Percentiles rank a stretch among this genome's conserved stretches.
phyloP scores from a whole-genome alignment of 2,888 invertebrate genomes.

The Drosophila picticornis region DNA sequence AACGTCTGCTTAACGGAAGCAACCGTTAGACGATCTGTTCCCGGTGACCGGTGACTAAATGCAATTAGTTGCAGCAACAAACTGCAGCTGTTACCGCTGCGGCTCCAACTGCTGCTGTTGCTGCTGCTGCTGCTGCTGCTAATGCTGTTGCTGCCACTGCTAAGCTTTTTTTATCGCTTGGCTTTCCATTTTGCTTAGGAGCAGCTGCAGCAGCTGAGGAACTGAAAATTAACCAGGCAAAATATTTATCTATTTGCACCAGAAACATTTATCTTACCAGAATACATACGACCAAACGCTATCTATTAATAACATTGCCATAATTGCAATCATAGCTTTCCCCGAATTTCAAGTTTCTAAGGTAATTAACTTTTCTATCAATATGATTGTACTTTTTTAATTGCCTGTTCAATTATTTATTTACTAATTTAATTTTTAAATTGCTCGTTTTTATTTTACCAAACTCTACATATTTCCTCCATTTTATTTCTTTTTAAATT shows the following conservation, averaged over 20 bases:
- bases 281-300: conserved; percentile 6
- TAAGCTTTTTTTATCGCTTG: conserved; percentile 24
- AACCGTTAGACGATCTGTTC: conserved; percentile 73
- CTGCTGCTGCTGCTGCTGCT: conserved; percentile 13
- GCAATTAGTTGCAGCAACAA: conserved; percentile 80
- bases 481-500: not conserved
- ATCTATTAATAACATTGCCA: conserved; percentile 1
- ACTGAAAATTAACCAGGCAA: conserved; percentile 58
- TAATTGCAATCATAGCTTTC: conserved; percentile 2
- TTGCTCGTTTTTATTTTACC: not conserved
- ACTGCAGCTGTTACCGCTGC: conserved; percentile 64
- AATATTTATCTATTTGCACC: conserved; percentile 45
- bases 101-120: conserved; percentile 18
- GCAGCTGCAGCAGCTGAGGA: conserved; percentile 34
- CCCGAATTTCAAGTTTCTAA: not conserved
- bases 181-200: conserved; percentile 74
- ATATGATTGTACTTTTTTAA: not conserved
- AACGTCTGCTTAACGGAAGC: conserved; percentile 73
- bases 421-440: too few relatives aligned
- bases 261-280: conserved; percentile 25
- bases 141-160: conserved; percentile 1
- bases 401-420: too few relatives aligned
- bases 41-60: conserved; percentile 70
- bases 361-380: not conserved
- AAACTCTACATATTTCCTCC: not conserved